Percentiles rank a stretch among this genome's conserved stretches.
phyloP scores from a whole-genome alignment of 2,113 vertebrate species.

The Oplegnathus fasciatus region DNA sequence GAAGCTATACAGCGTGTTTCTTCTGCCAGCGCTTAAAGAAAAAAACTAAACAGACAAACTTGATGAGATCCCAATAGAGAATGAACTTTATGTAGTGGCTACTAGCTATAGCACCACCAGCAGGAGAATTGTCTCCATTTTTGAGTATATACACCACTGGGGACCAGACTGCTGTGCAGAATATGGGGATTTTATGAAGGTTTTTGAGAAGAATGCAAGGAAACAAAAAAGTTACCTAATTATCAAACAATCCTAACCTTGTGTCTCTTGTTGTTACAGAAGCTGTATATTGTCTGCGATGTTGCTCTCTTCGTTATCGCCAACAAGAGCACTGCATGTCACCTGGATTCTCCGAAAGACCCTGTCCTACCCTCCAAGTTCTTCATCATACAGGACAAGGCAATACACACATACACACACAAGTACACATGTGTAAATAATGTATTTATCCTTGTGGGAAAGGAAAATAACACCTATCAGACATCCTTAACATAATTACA shows the following conservation, averaged over 20 bases:
- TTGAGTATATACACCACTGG: neutral
- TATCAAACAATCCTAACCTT: neutral
- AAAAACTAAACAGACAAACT: no score
- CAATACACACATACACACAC: constrained; percentile 59
- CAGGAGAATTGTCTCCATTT: no score
- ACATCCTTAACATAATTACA: neutral
- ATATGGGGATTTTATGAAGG: neutral
- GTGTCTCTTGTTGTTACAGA: constrained; percentile 83
- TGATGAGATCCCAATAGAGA: no score
- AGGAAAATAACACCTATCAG: neutral
- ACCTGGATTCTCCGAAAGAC: constrained; percentile 96
- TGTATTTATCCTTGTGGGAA: neutral
- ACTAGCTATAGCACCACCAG: no score
- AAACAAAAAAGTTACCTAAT: neutral
- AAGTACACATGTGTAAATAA: neutral
- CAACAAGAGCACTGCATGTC: constrained; percentile 97
- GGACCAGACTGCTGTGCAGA: neutral
- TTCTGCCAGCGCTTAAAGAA: no score
- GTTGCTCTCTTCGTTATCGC: constrained; percentile 97
- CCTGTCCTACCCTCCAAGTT: constrained; percentile 95
- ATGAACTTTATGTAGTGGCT: no score
- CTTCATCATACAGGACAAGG: constrained; percentile 97
- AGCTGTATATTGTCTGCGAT: constrained; percentile 98
- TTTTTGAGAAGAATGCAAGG: neutral
- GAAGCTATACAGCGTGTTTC: no score